A percentile compares a stretch with the other conserved stretches of the same genome.
Conservation (phyloP, 2,797 vertebrate species). For the Diplodus puntazzo region DNA sequence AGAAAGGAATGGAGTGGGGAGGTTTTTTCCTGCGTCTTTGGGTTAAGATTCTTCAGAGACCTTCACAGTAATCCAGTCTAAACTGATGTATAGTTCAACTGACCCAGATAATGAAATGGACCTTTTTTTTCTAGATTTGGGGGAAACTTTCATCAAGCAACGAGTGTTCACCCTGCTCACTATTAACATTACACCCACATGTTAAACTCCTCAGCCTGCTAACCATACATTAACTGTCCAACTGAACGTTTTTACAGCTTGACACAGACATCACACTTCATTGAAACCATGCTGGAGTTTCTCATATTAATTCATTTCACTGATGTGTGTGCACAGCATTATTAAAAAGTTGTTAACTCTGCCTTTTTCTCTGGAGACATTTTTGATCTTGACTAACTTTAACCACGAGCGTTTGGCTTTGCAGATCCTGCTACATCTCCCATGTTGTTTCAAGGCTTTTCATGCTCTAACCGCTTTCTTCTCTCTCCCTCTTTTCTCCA, state of each 20-base stretch:
- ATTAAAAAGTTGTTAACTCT: constrained; percentile 17
- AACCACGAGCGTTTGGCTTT: constrained; percentile 54
- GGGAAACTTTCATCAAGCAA: neutral
- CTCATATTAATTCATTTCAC: constrained; percentile 1
- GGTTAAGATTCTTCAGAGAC: constrained; percentile 4
- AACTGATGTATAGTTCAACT: neutral
- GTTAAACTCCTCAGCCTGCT: constrained; percentile 16
- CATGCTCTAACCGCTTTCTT: constrained; percentile 70
- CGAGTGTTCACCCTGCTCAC: neutral
- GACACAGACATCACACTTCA: constrained; percentile 8
- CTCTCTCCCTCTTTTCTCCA: constrained; percentile 40
- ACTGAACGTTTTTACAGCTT: constrained; percentile 41
- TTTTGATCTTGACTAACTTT: constrained; percentile 57
- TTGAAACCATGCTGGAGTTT: constrained; percentile 11
- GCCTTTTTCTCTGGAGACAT: constrained; percentile 17
- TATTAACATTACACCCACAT: constrained; percentile 7
- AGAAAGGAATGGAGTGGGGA: neutral
- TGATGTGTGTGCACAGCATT: constrained; percentile 20
- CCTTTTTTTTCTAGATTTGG: neutral
- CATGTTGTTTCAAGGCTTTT: constrained; percentile 64
- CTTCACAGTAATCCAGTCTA: neutral
- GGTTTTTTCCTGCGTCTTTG: neutral
- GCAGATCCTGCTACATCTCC: constrained; percentile 53
- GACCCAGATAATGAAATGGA: neutral
- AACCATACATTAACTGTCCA: constrained; percentile 8